These are phyloP conservation scores for Haemorhous mexicanus DNA, from an alignment of 2,113 vertebrate species.

Conservation along the genomic window DNA sequence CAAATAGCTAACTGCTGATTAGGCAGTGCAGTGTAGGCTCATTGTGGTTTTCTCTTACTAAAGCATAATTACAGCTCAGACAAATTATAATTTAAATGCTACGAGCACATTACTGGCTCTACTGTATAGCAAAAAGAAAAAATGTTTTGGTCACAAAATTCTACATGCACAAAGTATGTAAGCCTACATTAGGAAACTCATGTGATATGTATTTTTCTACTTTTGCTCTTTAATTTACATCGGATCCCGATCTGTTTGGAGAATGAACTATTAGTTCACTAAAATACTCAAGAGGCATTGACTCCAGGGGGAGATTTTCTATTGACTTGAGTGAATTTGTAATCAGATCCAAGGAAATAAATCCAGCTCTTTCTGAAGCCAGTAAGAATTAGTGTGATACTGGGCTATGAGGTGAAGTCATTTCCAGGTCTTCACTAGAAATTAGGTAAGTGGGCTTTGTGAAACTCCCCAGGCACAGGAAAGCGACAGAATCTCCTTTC, in stretches of 20 bases:
- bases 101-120: not conserved
- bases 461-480: not conserved
- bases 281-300: not conserved
- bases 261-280: not conserved
- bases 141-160: not conserved
- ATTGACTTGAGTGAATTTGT: not conserved
- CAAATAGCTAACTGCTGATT: constrained; percentile 30
- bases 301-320: not conserved
- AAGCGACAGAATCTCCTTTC: not conserved
- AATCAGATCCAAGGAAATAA: not conserved
- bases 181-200: not conserved
- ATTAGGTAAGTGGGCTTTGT: not conserved
- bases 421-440: not conserved
- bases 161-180: not conserved
- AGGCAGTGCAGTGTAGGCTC: constrained; percentile 12
- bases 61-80: constrained; percentile 28
- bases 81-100: constrained; percentile 12
- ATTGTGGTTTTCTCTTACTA: not conserved
- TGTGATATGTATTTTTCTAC: not conserved
- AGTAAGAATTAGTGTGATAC: not conserved
- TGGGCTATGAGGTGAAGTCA: not conserved
- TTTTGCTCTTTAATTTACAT: not conserved
- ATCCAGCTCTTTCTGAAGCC: not conserved
- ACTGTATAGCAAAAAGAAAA: not conserved
- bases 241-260: not conserved